Evolutionary conservation across 2,888 invertebrate species (phyloP), one percentile per base, ranked within the genome.

Genomic region (Cynaeus angustus): DNA sequence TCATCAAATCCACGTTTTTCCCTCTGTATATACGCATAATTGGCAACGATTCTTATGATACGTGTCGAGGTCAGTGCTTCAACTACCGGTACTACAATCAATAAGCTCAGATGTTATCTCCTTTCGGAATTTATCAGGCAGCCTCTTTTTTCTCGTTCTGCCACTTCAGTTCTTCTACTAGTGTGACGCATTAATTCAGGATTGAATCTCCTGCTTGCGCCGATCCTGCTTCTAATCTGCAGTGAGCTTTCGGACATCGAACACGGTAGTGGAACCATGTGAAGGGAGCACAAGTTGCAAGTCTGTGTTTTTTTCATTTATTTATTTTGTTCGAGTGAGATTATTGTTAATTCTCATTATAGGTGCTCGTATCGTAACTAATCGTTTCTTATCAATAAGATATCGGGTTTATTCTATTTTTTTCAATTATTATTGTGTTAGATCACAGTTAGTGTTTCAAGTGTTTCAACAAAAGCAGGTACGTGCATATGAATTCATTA

Each of bases 161-260:
- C 37, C 37, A 37, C 37, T 6, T 37, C 37, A 4, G 21, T 37
- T 37, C 37, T n/a, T 2, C 10, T 12, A n/a, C 41, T n/a, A 41
- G 9, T n/a, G 12, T 45, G 48, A 37, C 45, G 59, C 61, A 45
- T 14, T 45, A 21, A 8, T 8, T 16, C 9, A 14, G 9, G 21
- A 46, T 9, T 46, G 9, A 46, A 46, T 59, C 46, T 59, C 46
- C 55, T 55, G 33, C 55, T 55, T 37, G 10, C 30, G 43, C 8
- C 6, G 13, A 50, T 28, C 26, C 30, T 21, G 21, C 50, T 30
- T 13, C 26, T 9, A 43, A 16, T 58, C 43, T 45, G 33, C 46
- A 58, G 26, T 28, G 43, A 59, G 46, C 59, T 59, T 48, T 59
- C 33, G 45, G 16, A 48, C 16, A 46, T 48, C 9, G 46, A 46